A percentile compares a stretch with the other conserved stretches of the same genome.
Conservation (phyloP, 2,888 invertebrate genomes). For the Gnatocerus cornutus region DNA sequence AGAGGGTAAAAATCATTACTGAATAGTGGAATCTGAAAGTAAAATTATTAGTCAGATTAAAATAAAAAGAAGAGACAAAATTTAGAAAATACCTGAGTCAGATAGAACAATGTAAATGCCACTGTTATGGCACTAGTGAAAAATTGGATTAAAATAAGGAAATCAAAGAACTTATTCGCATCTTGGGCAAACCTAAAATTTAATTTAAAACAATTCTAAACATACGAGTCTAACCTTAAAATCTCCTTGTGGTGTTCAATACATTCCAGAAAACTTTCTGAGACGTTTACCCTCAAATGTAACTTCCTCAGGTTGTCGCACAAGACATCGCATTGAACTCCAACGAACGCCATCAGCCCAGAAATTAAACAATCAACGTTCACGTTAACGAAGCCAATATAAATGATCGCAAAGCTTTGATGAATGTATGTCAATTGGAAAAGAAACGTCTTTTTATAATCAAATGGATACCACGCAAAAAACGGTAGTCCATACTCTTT, state of each 20-base stretch:
- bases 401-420: neutral
- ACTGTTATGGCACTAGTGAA: neutral
- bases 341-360: conserved; percentile 7
- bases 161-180: neutral
- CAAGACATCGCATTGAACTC: conserved; percentile 17
- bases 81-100: neutral
- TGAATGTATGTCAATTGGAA: conserved; percentile 21
- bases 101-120: neutral
- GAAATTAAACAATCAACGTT: conserved; percentile 12
- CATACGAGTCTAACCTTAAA: neutral
- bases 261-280: neutral
- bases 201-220: neutral
- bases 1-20: neutral
- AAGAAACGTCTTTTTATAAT: neutral
- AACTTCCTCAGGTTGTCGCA: conserved; percentile 27
- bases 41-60: no score
- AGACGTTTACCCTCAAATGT: neutral
- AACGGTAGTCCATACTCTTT: conserved; percentile 6
- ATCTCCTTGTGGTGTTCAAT: conserved; percentile 13
- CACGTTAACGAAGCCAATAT: neutral
- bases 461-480: neutral
- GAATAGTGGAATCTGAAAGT: neutral
- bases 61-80: no score
- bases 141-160: neutral
- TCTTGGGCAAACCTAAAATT: neutral